A percentile compares a stretch with the other conserved stretches of the same genome.
Evolutionary conservation across 2,113 vertebrate genomes (phyloP).

Genomic region (Myiozetetes cayanensis): DNA sequence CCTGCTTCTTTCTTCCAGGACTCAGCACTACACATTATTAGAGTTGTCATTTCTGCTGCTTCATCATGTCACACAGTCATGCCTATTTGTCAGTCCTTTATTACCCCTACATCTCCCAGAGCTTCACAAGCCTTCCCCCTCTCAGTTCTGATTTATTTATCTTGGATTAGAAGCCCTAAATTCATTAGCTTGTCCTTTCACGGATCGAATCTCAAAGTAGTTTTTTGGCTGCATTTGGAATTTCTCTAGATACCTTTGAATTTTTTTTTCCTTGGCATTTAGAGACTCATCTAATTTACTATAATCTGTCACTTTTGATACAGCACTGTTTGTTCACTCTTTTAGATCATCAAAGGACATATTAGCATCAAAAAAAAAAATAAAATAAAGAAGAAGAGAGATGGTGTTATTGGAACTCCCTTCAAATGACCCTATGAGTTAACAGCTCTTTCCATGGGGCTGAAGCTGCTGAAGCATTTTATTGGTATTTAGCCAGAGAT

Average conservation of each 20-base stretch:
- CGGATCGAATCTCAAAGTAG: background rate
- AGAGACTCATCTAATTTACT: background rate
- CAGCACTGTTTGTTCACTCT: background rate
- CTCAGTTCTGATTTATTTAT: constrained; percentile 12
- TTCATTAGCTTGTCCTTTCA: constrained; percentile 26
- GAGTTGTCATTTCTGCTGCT: background rate
- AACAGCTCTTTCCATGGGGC: background rate
- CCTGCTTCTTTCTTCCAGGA: background rate
- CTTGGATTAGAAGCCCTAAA: constrained; percentile 18
- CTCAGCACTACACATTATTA: background rate
- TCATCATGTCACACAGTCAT: background rate
- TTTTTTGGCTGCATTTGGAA: constrained; percentile 4
- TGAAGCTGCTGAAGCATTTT: background rate
- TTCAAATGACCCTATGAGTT: background rate
- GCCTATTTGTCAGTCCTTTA: constrained; percentile 1
- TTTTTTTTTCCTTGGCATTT: constrained; percentile 2
- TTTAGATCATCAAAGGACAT: background rate
- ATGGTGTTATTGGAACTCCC: background rate
- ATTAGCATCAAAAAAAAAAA: background rate
- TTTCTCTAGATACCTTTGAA: constrained; percentile 1
- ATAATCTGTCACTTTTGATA: constrained; percentile 6
- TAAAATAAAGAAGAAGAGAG: background rate
- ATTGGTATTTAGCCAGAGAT: background rate
- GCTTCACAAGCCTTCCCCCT: background rate
- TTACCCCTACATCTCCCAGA: background rate